Base-by-base conservation (phyloP, 2,888 invertebrate species). In the Drosophila limbata region DNA sequence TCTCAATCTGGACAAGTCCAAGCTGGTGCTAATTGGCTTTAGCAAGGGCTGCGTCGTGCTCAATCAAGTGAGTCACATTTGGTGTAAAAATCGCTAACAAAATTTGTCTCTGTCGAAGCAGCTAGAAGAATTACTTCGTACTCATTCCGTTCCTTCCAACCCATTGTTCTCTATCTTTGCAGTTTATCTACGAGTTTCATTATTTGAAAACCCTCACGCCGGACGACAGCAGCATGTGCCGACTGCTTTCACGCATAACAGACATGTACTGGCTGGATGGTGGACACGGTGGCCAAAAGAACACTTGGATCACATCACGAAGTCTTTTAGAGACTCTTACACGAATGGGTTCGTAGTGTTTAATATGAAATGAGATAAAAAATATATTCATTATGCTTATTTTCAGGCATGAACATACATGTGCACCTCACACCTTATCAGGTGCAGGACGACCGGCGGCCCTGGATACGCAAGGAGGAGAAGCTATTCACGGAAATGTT, bases 1-100 rank as follows among this genome's bases (percentile, higher is more conserved):
- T 64, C 91, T 95, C 17, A 92, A 93, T 35, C 91, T 96, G 85
- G 94, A 95, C 86, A 94, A 94, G 89, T 93, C 94, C 4, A 93
- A 93, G 72, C 92, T 96, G 68, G 94, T 94, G 48, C 91, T 97
- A 76, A 94, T 97, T 68, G 98, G 97, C 2, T 98, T 98, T 93
- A 98, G 98, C 93, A 98, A 98, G 94, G 98, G 98, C 66, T 97
- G 97, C 92, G 96, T 97, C 66, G 98, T 98, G 69, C 94, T 98
- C 85, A 98, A 98, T 94, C 98, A 93, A 93, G 93, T 93, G 91
- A 92, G 92, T 92, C 86, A 66, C 66, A 81, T 81, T 86, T 80
- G 87, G 88, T 91, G 91, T 92, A 92, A 92, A 91, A 91, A 90
- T 91, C 90, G 88, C 76, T 77, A 75, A 70, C 51, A 64, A 62